A percentile compares a stretch with the other conserved stretches of the same genome.
Conservation (phyloP, 2,888 invertebrate species). For the Cephus runcator region DNA sequence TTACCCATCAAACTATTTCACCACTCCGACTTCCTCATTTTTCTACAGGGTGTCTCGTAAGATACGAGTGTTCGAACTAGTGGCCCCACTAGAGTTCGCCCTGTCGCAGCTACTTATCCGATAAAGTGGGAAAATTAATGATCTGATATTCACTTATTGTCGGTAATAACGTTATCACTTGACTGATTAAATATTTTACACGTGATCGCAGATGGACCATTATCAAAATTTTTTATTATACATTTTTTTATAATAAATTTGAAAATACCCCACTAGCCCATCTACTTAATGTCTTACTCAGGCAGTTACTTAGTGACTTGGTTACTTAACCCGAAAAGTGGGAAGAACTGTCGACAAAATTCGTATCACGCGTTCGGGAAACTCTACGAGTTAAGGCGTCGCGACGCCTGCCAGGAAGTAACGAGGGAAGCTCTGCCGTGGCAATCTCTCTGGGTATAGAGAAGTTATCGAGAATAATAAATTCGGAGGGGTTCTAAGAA, state of each 20-base stretch:
- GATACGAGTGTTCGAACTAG: no score
- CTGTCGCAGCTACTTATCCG: neutral
- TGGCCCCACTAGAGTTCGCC: no score
- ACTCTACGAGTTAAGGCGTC: neutral
- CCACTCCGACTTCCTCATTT: no score
- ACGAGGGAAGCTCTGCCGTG: neutral
- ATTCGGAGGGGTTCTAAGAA: slow-evolving; percentile 31
- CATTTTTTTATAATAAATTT: neutral
- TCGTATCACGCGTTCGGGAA: neutral
- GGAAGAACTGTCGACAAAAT: neutral
- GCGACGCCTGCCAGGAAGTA: slow-evolving; percentile 4
- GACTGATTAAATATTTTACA: neutral
- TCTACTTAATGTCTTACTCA: neutral
- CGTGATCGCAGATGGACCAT: neutral
- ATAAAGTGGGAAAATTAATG: neutral
- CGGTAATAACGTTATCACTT: neutral
- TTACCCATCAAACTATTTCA: neutral
- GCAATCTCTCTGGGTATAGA: slow-evolving; percentile 17
- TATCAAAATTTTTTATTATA: neutral
- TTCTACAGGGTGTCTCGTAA: no score
- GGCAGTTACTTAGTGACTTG: neutral
- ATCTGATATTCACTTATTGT: neutral
- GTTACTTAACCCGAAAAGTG: neutral
- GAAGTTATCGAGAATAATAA: slow-evolving; percentile 53
- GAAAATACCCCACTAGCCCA: neutral